A percentile compares a stretch with the other conserved stretches of the same genome.
Evolutionary conservation across 64 coral and sea anemone genomes (phyloP).

Genomic region (Pachyseris speciosa): DNA sequence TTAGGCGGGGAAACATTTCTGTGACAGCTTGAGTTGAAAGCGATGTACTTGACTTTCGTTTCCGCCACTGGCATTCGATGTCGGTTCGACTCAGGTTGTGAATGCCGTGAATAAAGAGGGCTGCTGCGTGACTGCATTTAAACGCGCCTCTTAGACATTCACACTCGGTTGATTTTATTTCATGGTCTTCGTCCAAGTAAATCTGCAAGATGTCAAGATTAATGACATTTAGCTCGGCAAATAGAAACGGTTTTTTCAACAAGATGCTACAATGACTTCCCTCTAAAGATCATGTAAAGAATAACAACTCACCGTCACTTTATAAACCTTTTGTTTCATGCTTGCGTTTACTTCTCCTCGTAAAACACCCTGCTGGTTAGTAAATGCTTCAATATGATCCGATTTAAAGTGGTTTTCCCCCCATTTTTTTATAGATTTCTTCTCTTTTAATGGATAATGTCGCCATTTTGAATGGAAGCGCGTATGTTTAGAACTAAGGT

Average conservation of each 20-base stretch:
- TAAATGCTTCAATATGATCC: background rate
- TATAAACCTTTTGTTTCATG: conserved; percentile 11
- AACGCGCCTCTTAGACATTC: background rate
- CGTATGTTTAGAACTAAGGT: conserved; percentile 17
- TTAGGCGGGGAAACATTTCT: conserved; percentile 28
- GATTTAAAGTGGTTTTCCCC: background rate
- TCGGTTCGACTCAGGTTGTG: conserved; percentile 26
- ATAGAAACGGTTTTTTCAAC: background rate
- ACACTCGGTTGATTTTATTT: background rate
- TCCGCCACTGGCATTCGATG: conserved; percentile 43
- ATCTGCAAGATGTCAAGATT: background rate
- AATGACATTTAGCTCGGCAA: background rate
- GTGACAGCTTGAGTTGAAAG: conserved; percentile 18
- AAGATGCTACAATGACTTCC: background rate
- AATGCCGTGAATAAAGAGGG: conserved; percentile 2
- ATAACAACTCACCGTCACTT: background rate
- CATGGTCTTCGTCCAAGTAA: background rate
- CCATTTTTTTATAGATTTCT: conserved; percentile 3
- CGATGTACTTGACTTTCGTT: conserved; percentile 12
- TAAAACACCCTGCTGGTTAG: background rate
- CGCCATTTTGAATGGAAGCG: conserved; percentile 10
- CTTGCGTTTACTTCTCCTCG: conserved; percentile 26
- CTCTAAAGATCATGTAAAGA: background rate
- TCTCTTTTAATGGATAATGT: background rate
- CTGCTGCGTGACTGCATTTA: conserved; percentile 32